Evolutionary conservation across 2,888 invertebrate genomes (phyloP), one percentile per base, ranked within the genome.

Genomic region (Corythucha ciliata): DNA sequence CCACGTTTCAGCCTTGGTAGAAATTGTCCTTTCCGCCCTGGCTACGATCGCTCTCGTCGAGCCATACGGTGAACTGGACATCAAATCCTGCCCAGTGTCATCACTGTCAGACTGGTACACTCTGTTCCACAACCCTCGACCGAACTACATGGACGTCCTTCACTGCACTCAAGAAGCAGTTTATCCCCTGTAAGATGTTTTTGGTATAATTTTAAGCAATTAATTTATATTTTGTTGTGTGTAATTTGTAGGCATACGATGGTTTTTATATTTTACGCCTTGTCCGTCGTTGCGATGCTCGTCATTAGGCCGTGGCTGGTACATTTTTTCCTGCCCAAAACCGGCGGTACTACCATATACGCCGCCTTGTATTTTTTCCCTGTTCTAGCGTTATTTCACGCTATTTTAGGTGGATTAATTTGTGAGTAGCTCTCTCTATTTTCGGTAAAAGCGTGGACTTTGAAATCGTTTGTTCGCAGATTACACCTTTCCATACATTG

Each of bases 121-220:
- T 0, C 70, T 96, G 59, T 76, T 97, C 55, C 80, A 92, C 64
- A 98, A 98, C 71, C 97, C 97, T 5, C 82, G 80, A 59, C 91
- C 93, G 0, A 86, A 92, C 68, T 96, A 92, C 70, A 84, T 85
- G 52, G 78, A 80, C 56, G 83, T 83, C 16, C 68, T 96, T 48
- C 83, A 92, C 69, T 98, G 97, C 68, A 93, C 96, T 0, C 93
- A 97, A 65, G 97, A 98, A 71, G 92, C 94, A 51, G 94, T 96
- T 0, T 97, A 92, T 73, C 97, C 97, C 37, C 71, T 97, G 90
- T 96, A 76, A 78, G 83, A 76, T 57, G 49, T 46, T 18, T 34
- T 34, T 26, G 18, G 18, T 27, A 10, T 24, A 27, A 14, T 16
- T 41, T 20, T n/a, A 47, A 33, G 16, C 32, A 24, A 33, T 48